Conservation (phyloP, 2,113 vertebrate species). For the Dromas ardeola region DNA sequence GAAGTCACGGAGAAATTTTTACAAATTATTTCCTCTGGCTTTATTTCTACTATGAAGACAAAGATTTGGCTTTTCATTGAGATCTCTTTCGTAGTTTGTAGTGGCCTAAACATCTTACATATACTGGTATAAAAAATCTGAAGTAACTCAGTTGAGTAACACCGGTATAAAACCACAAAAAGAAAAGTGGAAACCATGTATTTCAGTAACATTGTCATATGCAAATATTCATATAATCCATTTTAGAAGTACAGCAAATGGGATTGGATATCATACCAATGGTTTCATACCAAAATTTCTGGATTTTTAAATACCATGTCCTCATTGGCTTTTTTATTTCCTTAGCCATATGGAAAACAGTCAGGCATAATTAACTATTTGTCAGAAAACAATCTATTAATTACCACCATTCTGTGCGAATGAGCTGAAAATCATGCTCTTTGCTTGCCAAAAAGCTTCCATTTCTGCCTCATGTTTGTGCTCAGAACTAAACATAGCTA, state of each 20-base stretch:
- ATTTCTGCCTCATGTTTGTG: constrained; percentile 30
- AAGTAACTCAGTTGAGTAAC: neutral
- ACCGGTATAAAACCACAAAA: neutral
- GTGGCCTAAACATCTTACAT: neutral
- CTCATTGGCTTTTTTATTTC: neutral
- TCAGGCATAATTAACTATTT: constrained; percentile 50
- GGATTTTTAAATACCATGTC: neutral
- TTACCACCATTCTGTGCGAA: constrained; percentile 37
- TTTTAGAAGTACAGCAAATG: neutral
- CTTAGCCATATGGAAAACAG: constrained; percentile 9
- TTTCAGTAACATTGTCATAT: neutral
- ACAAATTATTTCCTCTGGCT: neutral
- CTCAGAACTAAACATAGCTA: constrained; percentile 43
- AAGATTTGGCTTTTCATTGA: neutral
- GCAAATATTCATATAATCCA: neutral
- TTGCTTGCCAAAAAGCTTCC: constrained; percentile 30
- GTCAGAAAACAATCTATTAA: constrained; percentile 52
- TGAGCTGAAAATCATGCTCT: neutral
- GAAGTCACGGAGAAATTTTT: neutral
- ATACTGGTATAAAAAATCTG: neutral
- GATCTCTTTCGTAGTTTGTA: neutral
- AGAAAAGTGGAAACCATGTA: neutral
- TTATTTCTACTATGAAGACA: neutral
- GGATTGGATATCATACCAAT: neutral
- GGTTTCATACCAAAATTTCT: neutral